phyloP scores from a whole-genome alignment of 2,797 vertebrate species.

The Malurus leucopterus region DNA sequence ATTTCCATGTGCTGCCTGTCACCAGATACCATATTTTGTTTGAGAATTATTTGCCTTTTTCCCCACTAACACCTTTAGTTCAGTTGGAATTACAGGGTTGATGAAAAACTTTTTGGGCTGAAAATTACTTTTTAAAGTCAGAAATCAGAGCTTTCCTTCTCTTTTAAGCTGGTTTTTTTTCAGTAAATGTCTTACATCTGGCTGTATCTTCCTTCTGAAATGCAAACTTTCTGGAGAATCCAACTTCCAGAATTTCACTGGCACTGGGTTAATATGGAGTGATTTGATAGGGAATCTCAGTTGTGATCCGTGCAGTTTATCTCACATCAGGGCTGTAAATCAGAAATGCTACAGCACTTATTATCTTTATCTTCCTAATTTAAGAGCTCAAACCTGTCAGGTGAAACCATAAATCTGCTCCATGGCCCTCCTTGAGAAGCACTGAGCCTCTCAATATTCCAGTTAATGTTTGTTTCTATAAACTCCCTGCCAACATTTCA shows the following conservation, averaged over 20 bases:
- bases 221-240: neutral
- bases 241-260: neutral
- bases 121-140: neutral
- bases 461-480: neutral
- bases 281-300: neutral
- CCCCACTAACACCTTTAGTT: neutral
- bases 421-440: neutral
- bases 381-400: neutral
- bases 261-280: neutral
- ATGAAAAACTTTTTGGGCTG: neutral
- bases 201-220: neutral
- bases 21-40: neutral
- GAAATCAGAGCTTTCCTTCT: neutral
- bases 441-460: neutral
- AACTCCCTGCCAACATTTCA: conserved; percentile 12
- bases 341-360: neutral
- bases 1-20: neutral
- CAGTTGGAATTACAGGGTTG: neutral
- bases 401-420: neutral
- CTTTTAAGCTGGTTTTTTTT: neutral
- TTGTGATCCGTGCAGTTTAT: neutral
- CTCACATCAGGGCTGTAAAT: neutral
- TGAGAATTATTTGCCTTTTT: neutral
- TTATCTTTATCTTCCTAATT: neutral
- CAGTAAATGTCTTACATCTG: neutral